Base-by-base conservation (phyloP, 2,888 invertebrate species). In the Pseudococcus longispinus region DNA sequence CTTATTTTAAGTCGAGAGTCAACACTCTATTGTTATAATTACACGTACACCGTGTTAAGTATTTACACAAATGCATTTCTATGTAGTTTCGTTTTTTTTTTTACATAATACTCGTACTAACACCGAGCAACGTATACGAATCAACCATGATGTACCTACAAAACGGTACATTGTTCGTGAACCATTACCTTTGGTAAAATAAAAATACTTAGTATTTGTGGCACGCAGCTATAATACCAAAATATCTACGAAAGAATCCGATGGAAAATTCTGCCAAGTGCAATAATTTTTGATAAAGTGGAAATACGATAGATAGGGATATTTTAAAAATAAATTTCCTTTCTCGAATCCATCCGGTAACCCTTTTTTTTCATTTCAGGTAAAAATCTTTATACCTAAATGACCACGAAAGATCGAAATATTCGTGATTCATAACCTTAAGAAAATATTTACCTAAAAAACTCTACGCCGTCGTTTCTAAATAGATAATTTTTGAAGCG, bases 21-120 rank as follows among this genome's bases (percentile, higher is more conserved):
- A 18, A 83, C 83, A 26, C 18, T 55, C 83, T n/a, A 83, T 46
- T 51, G 83, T 83, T 74, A 74, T 74, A 83, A 83, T 83, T 83
- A 83, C 83, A 82, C 74, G 18, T 29, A 74, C n/a, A 70, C 29
- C 0, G 2, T 2, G 18, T 74, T n/a, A 0, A 26, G 23, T 51
- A 55, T 83, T 83, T 83, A 83, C 83, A 83, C 83, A 83, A 83
- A 83, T 51, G 83, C 74, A 26, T 18, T 74, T 74, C 18, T 18
- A 18, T 15, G 46, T 46, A 46, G 13, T 11, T 46, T 13, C 3
- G 13, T 13, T 46, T 46, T 46, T 46, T 15, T 37, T 37, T 32
- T n/a, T n/a, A n/a, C n/a, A n/a, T n/a, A n/a, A n/a, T n/a, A n/a
- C 37, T 4, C 37, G 37, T 37, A 46, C 13, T 13, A 46, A 46